phyloP scores from a whole-genome alignment of 2,888 invertebrate species.

The Eilema depressum region DNA sequence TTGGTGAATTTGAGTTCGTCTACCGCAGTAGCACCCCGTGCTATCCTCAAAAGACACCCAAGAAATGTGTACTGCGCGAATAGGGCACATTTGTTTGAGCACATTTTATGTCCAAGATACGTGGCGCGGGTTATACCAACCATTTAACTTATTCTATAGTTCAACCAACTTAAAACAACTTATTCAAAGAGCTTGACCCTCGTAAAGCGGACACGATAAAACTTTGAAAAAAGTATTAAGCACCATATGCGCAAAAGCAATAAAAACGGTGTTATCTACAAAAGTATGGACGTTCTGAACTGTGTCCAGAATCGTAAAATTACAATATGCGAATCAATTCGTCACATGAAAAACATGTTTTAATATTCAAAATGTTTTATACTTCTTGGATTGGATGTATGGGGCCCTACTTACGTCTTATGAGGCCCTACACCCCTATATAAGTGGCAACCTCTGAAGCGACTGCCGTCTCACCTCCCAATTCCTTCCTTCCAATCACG shows the following conservation, averaged over 20 bases:
- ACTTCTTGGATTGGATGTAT: background rate
- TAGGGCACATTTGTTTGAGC: too few species aligned
- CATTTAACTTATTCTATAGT: background rate
- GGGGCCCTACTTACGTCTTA: too few species aligned
- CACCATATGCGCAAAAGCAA: constrained; percentile 54
- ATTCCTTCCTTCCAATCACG: too few species aligned
- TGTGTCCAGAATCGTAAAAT: constrained; percentile 36
- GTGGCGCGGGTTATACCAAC: too few species aligned
- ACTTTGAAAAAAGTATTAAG: constrained; percentile 54
- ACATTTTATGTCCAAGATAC: too few species aligned
- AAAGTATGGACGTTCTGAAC: constrained; percentile 44
- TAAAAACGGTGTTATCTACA: constrained; percentile 52
- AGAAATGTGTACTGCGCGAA: too few species aligned
- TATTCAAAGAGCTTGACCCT: constrained; percentile 26
- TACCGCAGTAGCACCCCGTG: too few species aligned
- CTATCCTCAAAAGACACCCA: too few species aligned
- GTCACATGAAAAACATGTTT: constrained; percentile 27
- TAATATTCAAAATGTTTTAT: constrained; percentile 33
- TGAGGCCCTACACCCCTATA: too few species aligned
- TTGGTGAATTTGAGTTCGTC: too few species aligned
- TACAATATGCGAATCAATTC: constrained; percentile 29
- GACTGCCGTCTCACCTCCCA: too few species aligned
- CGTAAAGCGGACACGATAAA: constrained; percentile 54
- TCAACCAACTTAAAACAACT: constrained; percentile 8
- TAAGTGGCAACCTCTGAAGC: too few species aligned